A percentile compares a stretch with the other conserved stretches of the same genome.
Evolutionary conservation across 2,888 invertebrate genomes (phyloP).

Genomic region (Agrotis exclamationis): DNA sequence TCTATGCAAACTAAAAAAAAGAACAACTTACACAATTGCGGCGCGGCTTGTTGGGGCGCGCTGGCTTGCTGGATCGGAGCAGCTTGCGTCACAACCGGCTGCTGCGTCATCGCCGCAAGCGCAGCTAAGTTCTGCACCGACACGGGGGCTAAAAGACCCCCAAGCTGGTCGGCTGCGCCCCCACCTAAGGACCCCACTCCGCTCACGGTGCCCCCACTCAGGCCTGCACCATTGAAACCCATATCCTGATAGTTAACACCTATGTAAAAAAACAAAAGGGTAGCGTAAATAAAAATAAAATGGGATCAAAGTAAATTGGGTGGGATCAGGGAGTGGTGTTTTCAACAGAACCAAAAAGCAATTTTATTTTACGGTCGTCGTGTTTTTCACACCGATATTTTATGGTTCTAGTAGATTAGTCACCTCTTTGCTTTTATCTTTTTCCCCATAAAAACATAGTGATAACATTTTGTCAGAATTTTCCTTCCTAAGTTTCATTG

Average conservation of each 20-base stretch:
- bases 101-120: conserved; percentile 95
- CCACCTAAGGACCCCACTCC: conserved; percentile 72
- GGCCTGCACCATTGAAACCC: conserved; percentile 90
- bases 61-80: conserved; percentile 85
- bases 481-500: not conserved
- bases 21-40: conserved; percentile 86
- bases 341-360: not conserved
- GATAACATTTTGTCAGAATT: not conserved
- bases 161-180: conserved; percentile 96
- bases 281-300: conserved; percentile 66
- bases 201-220: conserved; percentile 81
- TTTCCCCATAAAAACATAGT: not conserved
- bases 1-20: conserved; percentile 53
- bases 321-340: conserved; percentile 34
- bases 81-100: conserved; percentile 90
- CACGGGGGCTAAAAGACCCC: conserved; percentile 95
- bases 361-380: not conserved
- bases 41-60: conserved; percentile 78
- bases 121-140: conserved; percentile 98
- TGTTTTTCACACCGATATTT: not conserved
- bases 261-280: conserved; percentile 66
- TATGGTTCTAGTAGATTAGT: not conserved
- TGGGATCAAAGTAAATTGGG: conserved; percentile 38
- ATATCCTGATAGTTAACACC: conserved; percentile 90
- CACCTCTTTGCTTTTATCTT: not conserved